A percentile compares a stretch with the other conserved stretches of the same genome.
Conservation (phyloP, 2,888 invertebrate genomes). For the Drosophila nr. perissopoda region DNA sequence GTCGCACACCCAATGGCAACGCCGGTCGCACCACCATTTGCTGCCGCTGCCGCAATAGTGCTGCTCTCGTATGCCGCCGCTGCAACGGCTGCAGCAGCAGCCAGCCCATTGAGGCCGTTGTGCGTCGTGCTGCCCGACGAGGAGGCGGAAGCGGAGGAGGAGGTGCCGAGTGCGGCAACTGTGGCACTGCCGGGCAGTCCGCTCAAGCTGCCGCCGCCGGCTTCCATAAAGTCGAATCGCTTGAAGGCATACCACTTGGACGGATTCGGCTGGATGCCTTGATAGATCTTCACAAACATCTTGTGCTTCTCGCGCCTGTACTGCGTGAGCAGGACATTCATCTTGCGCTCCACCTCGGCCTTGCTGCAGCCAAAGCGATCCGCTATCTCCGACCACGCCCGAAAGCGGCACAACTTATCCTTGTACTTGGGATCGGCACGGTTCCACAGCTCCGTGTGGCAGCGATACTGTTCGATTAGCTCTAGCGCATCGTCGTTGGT, state of each 20-base stretch:
- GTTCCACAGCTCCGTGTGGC: constrained; percentile 84
- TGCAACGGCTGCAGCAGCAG: constrained; percentile 69
- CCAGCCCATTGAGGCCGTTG: constrained; percentile 74
- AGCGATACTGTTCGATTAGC: constrained; percentile 84
- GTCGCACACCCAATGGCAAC: constrained; percentile 30
- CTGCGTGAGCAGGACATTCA: constrained; percentile 84
- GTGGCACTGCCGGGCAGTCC: constrained; percentile 45
- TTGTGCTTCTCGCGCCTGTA: constrained; percentile 84
- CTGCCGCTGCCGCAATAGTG: constrained; percentile 69
- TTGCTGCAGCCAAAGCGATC: constrained; percentile 84
- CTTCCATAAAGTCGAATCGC: constrained; percentile 84
- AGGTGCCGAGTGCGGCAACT: constrained; percentile 33
- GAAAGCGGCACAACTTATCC: constrained; percentile 84
- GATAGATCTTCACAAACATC: constrained; percentile 83
- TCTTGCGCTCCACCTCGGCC: constrained; percentile 84
- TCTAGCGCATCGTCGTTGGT: constrained; percentile 84
- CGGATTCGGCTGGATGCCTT: constrained; percentile 84
- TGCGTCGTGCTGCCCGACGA: constrained; percentile 47
- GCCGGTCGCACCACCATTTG: constrained; percentile 66
- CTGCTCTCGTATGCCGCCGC: constrained; percentile 70
- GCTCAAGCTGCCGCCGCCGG: constrained; percentile 78
- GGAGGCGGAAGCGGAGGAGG: constrained; percentile 39
- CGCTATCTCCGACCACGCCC: constrained; percentile 84
- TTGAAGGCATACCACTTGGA: constrained; percentile 85
- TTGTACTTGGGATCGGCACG: constrained; percentile 84